phyloP scores from a whole-genome alignment of 2,888 invertebrate genomes.

The Melanostoma scalare region DNA sequence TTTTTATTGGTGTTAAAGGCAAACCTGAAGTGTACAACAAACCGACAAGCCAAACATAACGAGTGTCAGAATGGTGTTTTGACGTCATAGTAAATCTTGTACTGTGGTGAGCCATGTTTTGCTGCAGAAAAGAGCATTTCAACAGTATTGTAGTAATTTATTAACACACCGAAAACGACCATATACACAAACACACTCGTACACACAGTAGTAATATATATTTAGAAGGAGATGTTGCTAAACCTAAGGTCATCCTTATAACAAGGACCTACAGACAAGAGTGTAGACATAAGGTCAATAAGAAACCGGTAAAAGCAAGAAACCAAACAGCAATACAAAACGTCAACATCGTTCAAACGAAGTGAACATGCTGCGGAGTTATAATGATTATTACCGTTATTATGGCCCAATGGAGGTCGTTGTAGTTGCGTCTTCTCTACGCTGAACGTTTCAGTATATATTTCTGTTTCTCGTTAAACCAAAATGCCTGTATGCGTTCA shows the following conservation, averaged over 20 bases:
- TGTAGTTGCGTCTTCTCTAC: conserved; percentile 35
- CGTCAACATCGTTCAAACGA: conserved; percentile 62
- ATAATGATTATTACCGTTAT: conserved; percentile 71
- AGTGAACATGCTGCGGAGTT: conserved; percentile 65
- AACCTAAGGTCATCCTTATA: conserved; percentile 32
- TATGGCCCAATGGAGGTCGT: conserved; percentile 41
- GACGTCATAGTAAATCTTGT: conserved; percentile 69
- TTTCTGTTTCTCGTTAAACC: conserved; percentile 29
- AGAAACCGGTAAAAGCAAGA: conserved; percentile 54
- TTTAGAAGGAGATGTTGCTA: conserved; percentile 43
- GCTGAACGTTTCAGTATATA: conserved; percentile 27
- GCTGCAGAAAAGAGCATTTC: conserved; percentile 68
- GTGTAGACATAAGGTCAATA: conserved; percentile 61
- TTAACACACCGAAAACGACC: conserved; percentile 49
- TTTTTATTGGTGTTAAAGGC: conserved; percentile 64
- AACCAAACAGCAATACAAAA: conserved; percentile 60
- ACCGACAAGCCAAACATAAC: conserved; percentile 65
- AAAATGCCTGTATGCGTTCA: conserved; percentile 53
- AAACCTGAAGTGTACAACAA: conserved; percentile 50
- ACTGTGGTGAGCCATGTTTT: conserved; percentile 32
- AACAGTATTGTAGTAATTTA: conserved; percentile 71
- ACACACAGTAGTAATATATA: conserved; percentile 9
- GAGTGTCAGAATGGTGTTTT: conserved; percentile 64
- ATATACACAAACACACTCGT: not conserved
- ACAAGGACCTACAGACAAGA: conserved; percentile 12